Base-by-base conservation (phyloP, 1,140 invertebrate species). In the Bilobella aurantiaca region DNA sequence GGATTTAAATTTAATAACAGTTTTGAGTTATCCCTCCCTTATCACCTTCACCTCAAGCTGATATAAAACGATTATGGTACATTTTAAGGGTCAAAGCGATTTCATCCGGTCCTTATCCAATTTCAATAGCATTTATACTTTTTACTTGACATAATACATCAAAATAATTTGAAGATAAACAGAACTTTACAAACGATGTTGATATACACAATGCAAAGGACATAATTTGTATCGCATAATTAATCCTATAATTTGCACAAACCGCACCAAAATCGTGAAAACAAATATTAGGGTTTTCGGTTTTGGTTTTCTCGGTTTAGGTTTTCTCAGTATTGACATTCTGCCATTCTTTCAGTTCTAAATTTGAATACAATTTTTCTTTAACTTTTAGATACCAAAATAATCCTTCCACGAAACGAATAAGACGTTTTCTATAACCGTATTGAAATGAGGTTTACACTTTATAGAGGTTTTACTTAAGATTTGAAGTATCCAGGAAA, bases 1-100 rank as follows among this genome's bases (percentile, higher is more conserved):
- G 49, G 49, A 53, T 53, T 53, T 53, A 18, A 53, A 53, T 53
- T 18, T 53, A 53, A 53, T 53, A 53, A 53, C 49, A 53, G 49
- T 53, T 53, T 53, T 23, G 14, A 53, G n/a, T n/a, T n/a, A n/a
- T 5, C 23, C 25, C 49, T 53, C 49, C 49, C 49, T 53, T 23
- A 53, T 53, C 49, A 53, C 49, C 49, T 53, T 53, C 49, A 53
- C 12, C 49, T 23, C 23, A 12, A 53, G 25, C 8, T 53, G 49
- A 12, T 53, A 53, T 53, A 53, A 53, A 53, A 53, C 49, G 49
- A 53, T 53, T 53, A 53, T 18, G 25, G 14, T 23, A 12, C 23
- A 18, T 53, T 53, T 3, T 23, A 12, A 16, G 12, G 12, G 12
- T 16, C 25, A 12, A 53, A 53, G 25, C 5, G 14, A 53, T 23